Evolutionary conservation across 2,113 vertebrate species (phyloP).

Genomic region (Nettapus auritus): DNA sequence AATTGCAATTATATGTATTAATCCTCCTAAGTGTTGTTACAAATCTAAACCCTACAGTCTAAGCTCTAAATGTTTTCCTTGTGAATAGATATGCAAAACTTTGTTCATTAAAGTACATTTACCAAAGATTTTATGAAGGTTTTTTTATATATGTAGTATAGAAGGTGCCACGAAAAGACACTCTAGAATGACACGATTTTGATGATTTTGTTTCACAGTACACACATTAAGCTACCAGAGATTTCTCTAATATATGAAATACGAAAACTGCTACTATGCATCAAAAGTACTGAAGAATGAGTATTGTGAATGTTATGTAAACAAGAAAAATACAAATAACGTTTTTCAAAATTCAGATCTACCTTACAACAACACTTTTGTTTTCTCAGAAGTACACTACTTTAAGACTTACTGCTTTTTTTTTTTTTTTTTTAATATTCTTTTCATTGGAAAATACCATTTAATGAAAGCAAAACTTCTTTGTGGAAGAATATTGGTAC

Average conservation of each 20-base stretch:
- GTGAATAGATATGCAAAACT: background rate
- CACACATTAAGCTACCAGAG: background rate
- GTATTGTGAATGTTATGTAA: background rate
- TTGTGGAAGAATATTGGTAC: background rate
- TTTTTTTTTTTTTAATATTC: fast-evolving
- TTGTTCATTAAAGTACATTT: background rate
- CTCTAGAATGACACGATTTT: background rate
- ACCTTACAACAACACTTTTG: background rate
- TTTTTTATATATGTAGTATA: background rate
- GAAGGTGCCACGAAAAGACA: background rate
- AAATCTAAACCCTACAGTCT: background rate
- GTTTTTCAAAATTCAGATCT: background rate
- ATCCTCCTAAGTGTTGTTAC: background rate
- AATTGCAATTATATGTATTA: background rate
- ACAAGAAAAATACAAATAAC: background rate
- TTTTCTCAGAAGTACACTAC: background rate
- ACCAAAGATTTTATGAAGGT: background rate
- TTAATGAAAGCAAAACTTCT: background rate
- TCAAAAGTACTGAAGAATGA: background rate
- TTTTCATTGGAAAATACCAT: background rate
- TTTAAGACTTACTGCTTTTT: too few relatives aligned
- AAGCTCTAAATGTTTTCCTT: background rate
- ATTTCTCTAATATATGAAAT: background rate
- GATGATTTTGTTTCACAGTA: background rate
- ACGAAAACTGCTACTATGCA: background rate